Evolutionary conservation across 2,113 vertebrate genomes (phyloP).

Genomic region (Anguilla rostrata): DNA sequence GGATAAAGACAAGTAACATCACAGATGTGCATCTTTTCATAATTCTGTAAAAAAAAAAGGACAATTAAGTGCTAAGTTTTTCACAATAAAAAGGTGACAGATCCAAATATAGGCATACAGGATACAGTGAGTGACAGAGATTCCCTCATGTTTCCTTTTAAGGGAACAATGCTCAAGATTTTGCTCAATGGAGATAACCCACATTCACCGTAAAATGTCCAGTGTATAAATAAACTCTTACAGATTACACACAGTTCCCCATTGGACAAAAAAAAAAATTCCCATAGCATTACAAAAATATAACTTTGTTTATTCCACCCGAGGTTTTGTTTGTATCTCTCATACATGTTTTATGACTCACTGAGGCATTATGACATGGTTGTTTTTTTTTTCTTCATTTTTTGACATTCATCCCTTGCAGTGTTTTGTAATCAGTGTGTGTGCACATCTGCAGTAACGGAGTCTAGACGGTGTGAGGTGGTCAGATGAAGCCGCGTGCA

Average conservation of each 20-base stretch:
- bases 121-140: neutral
- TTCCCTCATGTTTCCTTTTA: neutral
- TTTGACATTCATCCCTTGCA: neutral
- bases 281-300: neutral
- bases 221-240: no score
- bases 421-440: conserved; percentile 25
- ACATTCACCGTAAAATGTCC: no score
- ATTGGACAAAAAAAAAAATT: no score
- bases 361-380: neutral
- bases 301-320: conserved; percentile 12
- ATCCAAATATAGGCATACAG: neutral
- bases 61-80: neutral
- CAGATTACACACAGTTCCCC: no score
- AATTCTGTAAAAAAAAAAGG: neutral
- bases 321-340: conserved; percentile 15
- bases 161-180: neutral
- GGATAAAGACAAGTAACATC: neutral
- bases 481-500: neutral
- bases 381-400: neutral
- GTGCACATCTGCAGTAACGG: neutral
- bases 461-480: conserved; percentile 24
- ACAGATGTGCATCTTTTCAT: neutral
- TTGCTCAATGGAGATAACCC: neutral
- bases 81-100: neutral
- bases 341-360: conserved; percentile 17